Conservation (phyloP, 2,888 invertebrate species). For the Synanthedon myopaeformis region DNA sequence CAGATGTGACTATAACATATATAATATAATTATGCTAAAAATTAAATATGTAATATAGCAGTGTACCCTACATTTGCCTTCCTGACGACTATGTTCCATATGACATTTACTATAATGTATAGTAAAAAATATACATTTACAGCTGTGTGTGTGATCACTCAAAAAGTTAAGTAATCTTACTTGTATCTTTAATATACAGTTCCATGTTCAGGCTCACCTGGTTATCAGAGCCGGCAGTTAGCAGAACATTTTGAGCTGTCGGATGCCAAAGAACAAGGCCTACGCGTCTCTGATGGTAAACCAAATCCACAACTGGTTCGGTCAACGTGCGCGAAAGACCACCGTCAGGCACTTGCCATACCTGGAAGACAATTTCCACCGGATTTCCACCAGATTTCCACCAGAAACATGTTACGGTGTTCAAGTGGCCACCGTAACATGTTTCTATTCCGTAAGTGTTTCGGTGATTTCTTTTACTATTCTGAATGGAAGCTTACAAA, state of each 20-base stretch:
- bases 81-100: too few species aligned
- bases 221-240: slow-evolving; percentile 94
- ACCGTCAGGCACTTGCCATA: slow-evolving; percentile 96
- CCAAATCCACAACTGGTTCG: slow-evolving; percentile 92
- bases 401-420: too few species aligned
- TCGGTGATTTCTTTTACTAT: too few species aligned
- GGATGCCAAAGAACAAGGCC: slow-evolving; percentile 97
- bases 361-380: slow-evolving; percentile 29
- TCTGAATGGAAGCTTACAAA: too few species aligned
- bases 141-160: too few species aligned
- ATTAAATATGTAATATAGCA: neutral
- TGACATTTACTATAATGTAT: too few species aligned
- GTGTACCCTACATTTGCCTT: neutral
- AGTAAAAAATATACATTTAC: neutral
- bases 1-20: too few species aligned
- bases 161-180: too few species aligned
- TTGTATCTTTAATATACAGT: too few species aligned
- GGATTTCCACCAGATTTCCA: too few species aligned
- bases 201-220: slow-evolving; percentile 64
- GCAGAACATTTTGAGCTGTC: slow-evolving; percentile 92
- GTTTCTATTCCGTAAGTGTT: too few species aligned
- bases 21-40: neutral
- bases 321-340: slow-evolving; percentile 90
- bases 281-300: slow-evolving; percentile 92
- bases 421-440: too few species aligned